Base-by-base conservation (phyloP, 2,888 invertebrate species). In the Orgyia antiqua region DNA sequence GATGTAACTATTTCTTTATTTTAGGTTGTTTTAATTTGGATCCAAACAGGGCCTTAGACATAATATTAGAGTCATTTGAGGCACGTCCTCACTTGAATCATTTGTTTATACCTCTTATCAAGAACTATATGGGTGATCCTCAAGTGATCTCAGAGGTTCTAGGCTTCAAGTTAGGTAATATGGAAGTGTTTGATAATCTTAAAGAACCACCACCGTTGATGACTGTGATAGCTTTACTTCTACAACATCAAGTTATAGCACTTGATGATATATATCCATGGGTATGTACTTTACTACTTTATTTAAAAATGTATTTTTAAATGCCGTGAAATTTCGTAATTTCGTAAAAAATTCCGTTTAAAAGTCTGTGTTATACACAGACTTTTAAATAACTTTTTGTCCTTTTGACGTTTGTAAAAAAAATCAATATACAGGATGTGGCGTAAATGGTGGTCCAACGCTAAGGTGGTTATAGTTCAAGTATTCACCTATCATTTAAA, bases 21-120 rank as follows among this genome's bases (percentile, higher is more conserved):
- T 25, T 71, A 96, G 98, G 99, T 62, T 98, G 98, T 75, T 99
- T 99, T 73, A 99, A 99, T 86, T 89, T 99, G 69, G 99, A 99
- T 82, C 99, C 99, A 3, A 99, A 99, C 76, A 89, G 99, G 63
- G 98, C 98, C 8, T 84, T 99, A 45, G 99, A 99, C 69, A 92
- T 99, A 42, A 94, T 99, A 51, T 86, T 99, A 55, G 99, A 99
- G 77, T 95, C 96, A 13, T 98, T 99, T 87, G 99, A 99, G 71
- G 92, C 93, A 47, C 90, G 94, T 32, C 92, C 94, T 1, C 89
- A 93, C 51, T 88, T 93, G 69, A 90, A 92, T 54, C 88, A 89
- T 29, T 87, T 97, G 53, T 98, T 97, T 75, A 93, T 98, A 64
- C 93, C 95, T 0, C 87, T 99, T 29, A 79, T 87, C 33, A 90